These are phyloP conservation scores for Stigmatopora nigra DNA, from an alignment of 2,113 vertebrate genomes.

Conservation along the genomic window DNA sequence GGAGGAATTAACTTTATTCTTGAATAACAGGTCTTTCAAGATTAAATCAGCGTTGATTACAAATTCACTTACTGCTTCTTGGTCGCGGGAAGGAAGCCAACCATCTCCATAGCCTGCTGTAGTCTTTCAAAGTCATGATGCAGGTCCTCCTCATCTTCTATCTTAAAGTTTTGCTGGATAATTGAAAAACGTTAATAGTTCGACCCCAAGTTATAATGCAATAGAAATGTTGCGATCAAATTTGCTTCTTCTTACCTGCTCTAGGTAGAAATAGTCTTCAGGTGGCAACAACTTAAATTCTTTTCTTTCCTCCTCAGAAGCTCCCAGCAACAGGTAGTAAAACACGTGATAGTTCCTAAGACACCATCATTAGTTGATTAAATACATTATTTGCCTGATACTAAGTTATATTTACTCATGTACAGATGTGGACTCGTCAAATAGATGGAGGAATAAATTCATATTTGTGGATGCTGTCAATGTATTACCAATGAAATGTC, in stretches of 20 bases:
- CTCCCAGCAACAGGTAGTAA: conserved; percentile 93
- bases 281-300: conserved; percentile 91
- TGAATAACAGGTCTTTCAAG: neutral
- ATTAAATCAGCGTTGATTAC: neutral
- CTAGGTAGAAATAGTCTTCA: conserved; percentile 98
- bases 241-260: conserved; percentile 74
- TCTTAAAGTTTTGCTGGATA: conserved; percentile 89
- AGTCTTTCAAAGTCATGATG: conserved; percentile 91
- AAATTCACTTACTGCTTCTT: conserved; percentile 83
- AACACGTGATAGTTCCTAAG: conserved; percentile 96
- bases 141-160: conserved; percentile 93
- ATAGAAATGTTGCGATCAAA: neutral
- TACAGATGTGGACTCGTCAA: too few species aligned
- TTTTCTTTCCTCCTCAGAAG: conserved; percentile 80
- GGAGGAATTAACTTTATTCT: neutral
- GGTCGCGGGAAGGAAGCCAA: conserved; percentile 92
- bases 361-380: neutral
- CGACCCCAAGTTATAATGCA: neutral
- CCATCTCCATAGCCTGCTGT: conserved; percentile 99
- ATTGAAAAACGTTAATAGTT: conserved; percentile 2
- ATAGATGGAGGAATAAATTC: neutral
- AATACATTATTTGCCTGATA: neutral
- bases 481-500: neutral
- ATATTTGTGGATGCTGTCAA: neutral
- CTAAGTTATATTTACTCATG: neutral